Evolutionary conservation across 92 coral and sea anemone species (phyloP).

Genomic region (Porites divaricata): DNA sequence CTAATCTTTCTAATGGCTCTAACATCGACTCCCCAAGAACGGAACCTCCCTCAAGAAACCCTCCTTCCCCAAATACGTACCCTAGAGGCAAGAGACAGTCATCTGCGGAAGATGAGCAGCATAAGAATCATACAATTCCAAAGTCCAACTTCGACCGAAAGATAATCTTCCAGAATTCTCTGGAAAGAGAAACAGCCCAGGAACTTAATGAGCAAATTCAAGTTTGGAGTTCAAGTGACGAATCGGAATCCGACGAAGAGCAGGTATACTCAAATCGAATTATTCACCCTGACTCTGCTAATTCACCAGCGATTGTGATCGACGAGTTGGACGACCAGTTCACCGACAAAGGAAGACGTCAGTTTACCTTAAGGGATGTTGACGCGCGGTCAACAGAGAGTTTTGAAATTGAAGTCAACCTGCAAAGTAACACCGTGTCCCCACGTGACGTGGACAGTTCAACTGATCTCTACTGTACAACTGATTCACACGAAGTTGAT

Average conservation of each 20-base stretch:
- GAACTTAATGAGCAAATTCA: conserved; percentile 23
- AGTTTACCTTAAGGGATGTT: conserved; percentile 2
- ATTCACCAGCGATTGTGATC: conserved; percentile 30
- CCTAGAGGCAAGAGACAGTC: not conserved
- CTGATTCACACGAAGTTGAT: conserved; percentile 24
- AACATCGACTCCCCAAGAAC: not conserved
- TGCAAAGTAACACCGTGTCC: not conserved
- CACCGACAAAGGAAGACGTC: not conserved
- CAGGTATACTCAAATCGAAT: not conserved
- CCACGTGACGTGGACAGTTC: not conserved
- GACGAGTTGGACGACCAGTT: conserved; percentile 2
- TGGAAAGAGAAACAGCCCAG: conserved; percentile 3
- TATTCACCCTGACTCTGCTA: not conserved
- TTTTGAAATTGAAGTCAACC: conserved; percentile 19
- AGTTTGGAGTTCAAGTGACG: conserved; percentile 30
- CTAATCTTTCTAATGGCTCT: not conserved
- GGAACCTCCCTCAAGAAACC: conserved; percentile 14
- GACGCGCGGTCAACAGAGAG: conserved; percentile 30
- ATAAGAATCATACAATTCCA: not conserved
- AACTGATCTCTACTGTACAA: conserved; percentile 5
- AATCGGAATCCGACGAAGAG: conserved; percentile 20
- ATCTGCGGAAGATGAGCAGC: not conserved
- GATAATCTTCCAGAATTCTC: not conserved
- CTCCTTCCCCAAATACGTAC: conserved; percentile 22
- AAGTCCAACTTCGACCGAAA: not conserved